Base-by-base conservation (phyloP, 2,797 vertebrate species). In the Rhinichthys osculus region DNA sequence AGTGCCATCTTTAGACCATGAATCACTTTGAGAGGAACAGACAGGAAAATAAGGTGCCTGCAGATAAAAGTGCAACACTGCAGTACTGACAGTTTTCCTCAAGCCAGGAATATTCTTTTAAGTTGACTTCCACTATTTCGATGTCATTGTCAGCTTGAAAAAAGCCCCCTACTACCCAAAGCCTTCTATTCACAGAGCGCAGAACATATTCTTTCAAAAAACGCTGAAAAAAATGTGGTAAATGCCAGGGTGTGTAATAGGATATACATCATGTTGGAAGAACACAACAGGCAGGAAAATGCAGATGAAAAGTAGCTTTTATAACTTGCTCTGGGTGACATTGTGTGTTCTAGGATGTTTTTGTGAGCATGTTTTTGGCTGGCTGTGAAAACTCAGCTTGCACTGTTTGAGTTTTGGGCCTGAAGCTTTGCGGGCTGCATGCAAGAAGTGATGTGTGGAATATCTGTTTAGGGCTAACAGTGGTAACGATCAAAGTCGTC, bases 241-340 rank as follows among this genome's bases (percentile, higher is more conserved):
- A 74, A 85, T 86, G 80, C 71, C 84, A 81, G 73, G 82, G 85
- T 71, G 67, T 92, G 89, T 91, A 90, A 92, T 87, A 82, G 90
- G 87, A 90, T 92, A 84, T 87, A 85, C 86, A 88, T 88, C 88
- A 90, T 88, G 89, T 87, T 85, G 83, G 77, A 64, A 84, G 59
- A 90, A 87, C 59, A 78, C 66, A 90, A 85, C 70, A 57, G 59
- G 82, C 14, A 84, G 82, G 81, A 59, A 35, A 78, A 89, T 85
- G 38, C 50, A 73, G 76, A 92, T 89, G 87, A 91, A 89, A 91
- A 91, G 85, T 78, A 67, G 71, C 81, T 91, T 90, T 90, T 85
- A 88, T 83, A 88, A 78, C 35, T 89, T 87, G 92, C 91, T 86
- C 64, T 86, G 74, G 91, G 91, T 88, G 50, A 83, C 35, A 64